Base-by-base conservation (phyloP, 2,888 invertebrate genomes). In the Serrognathus titanus region DNA sequence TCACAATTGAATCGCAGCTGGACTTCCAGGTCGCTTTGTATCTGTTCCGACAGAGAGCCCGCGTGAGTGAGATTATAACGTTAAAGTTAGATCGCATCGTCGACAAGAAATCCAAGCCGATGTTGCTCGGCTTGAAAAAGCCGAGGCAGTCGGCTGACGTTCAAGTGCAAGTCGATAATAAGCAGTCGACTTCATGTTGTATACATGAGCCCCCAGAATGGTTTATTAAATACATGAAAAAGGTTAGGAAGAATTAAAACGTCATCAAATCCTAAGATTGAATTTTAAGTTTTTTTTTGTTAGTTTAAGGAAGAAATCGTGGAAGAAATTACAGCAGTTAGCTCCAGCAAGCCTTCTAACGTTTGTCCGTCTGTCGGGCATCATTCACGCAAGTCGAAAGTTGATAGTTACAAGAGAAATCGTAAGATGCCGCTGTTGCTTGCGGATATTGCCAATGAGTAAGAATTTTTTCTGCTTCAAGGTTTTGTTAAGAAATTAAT, bases 21-120 rank as follows among this genome's bases (percentile, higher is more conserved):
- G 78, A 79, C 61, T 80, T 80, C 55, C 73, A 77, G 57, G 73
- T 77, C 50, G 79, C 79, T 24, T 61, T 80, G 48, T 76, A 77
- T 52, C 69, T 70, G 5, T 77, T 76, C 55, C 65, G 77, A 31
- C 66, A 74, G 54, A 71, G 72, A 54, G 77, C 78, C 1, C 68
- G 73, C 36, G 68, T 70, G 57, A 74, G 74, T 3, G 75, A 75
- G 53, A 68, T 74, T 31, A 76, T 77, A 24, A 71, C 72, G 36
- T 62, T 79, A 8, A 73, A 70, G 59, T 57, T 78, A 31, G 76
- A 77, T 36, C 70, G 71, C 51, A 63, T 73, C 39, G 66, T 65
- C 16, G 59, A 65, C 37, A 46, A 36, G 40, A 58, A 52, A 40
- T 31, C 24, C 24, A 31, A 31, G 24, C 24, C 24, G 24, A 10